phyloP scores from a whole-genome alignment of 2,113 vertebrate genomes.

The Motacilla tschutschensis region DNA sequence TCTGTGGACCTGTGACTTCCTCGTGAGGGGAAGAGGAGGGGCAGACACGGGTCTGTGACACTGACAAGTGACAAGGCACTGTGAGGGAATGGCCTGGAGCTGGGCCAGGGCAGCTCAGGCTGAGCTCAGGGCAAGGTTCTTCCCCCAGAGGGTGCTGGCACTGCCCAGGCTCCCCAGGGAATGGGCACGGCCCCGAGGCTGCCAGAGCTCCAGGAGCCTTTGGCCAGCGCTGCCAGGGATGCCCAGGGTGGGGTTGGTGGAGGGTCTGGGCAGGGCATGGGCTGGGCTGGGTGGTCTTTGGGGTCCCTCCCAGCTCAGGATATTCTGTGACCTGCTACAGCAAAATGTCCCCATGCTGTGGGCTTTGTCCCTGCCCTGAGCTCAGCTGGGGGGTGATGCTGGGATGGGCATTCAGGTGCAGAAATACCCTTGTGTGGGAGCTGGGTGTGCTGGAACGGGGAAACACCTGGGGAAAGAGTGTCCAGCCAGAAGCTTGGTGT shows the following conservation, averaged over 20 bases:
- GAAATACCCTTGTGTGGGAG: background rate
- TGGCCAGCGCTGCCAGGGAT: background rate
- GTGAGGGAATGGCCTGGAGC: background rate
- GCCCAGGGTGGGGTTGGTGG: background rate
- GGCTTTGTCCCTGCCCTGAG: background rate
- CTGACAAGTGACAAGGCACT: background rate
- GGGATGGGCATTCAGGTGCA: background rate
- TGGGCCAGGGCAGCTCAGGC: background rate
- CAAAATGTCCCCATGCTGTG: rapidly evolving
- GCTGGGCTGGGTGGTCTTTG: rapidly evolving
- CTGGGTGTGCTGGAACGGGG: background rate
- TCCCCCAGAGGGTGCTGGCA: background rate
- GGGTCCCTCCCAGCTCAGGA: background rate
- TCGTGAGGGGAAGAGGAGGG: background rate
- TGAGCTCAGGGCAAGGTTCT: background rate
- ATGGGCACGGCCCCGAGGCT: background rate
- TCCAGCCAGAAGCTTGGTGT: background rate
- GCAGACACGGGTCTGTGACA: background rate
- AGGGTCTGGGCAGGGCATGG: background rate
- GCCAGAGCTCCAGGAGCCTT: background rate
- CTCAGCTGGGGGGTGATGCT: background rate
- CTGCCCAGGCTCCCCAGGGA: background rate
- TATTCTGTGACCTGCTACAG: background rate
- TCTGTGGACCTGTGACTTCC: background rate
- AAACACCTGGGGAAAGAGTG: background rate